These are phyloP conservation scores for Netelia fuscicornis DNA, from an alignment of 2,888 invertebrate species.

Conservation along the genomic window DNA sequence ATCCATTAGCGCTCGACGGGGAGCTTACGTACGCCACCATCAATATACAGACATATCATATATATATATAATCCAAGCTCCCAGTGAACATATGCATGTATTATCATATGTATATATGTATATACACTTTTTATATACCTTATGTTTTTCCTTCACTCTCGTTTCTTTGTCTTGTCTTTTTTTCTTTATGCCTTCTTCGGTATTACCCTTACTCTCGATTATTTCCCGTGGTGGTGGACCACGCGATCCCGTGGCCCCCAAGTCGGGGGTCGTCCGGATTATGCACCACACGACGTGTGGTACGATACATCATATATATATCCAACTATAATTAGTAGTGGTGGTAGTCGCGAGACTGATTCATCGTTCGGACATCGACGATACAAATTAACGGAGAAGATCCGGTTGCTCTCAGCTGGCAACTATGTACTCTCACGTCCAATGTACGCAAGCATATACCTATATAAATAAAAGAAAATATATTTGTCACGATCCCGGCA, in stretches of 20 bases:
- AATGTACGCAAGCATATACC: not conserved
- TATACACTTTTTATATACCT: not conserved
- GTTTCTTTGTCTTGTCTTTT: constrained; percentile 27
- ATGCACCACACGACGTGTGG: constrained; percentile 20
- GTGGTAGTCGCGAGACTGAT: constrained; percentile 71
- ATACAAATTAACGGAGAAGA: constrained; percentile 79
- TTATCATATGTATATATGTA: constrained; percentile 73
- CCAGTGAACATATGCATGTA: not conserved
- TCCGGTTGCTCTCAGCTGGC: constrained; percentile 80
- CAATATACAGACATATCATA: constrained; percentile 73
- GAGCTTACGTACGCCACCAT: constrained; percentile 79
- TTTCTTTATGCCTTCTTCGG: constrained; percentile 31
- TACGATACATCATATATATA: constrained; percentile 7
- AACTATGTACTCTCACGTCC: constrained; percentile 56
- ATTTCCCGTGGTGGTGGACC: constrained; percentile 27
- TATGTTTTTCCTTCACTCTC: constrained; percentile 47
- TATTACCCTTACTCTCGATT: constrained; percentile 48
- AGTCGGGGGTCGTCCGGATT: constrained; percentile 40
- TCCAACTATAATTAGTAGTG: constrained; percentile 38
- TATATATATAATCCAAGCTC: too few species aligned
- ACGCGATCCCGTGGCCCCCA: constrained; percentile 22
- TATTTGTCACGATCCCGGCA: too few species aligned
- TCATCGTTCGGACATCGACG: constrained; percentile 76
- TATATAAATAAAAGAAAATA: not conserved
- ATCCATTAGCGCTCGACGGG: constrained; percentile 83